These are phyloP conservation scores for Pocillopora verrucosa DNA, from an alignment of 64 coral and sea anemone species.

Conservation along the genomic window DNA sequence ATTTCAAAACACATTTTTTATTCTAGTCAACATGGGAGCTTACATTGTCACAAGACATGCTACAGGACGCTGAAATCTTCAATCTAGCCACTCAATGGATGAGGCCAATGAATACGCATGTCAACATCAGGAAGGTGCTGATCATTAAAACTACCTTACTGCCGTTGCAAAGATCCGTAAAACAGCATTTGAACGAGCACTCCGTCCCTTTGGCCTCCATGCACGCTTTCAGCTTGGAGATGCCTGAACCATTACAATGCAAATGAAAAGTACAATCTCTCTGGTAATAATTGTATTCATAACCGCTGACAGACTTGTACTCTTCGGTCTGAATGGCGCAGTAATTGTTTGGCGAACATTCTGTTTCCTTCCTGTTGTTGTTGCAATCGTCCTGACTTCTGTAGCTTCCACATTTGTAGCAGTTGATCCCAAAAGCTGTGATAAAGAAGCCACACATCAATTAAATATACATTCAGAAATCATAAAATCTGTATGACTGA, in stretches of 20 bases:
- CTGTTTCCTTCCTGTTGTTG: too few relatives aligned
- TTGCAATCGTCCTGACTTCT: too few relatives aligned
- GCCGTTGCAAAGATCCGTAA: not conserved
- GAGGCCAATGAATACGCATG: not conserved
- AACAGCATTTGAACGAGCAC: not conserved
- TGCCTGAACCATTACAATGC: not conserved
- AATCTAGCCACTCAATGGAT: not conserved
- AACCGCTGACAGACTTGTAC: not conserved
- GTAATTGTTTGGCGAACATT: too few relatives aligned
- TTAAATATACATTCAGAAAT: too few relatives aligned
- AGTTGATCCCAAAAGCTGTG: too few relatives aligned
- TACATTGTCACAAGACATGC: not conserved
- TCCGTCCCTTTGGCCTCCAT: not conserved
- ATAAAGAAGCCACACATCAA: too few relatives aligned
- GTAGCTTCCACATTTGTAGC: too few relatives aligned
- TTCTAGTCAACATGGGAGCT: not conserved
- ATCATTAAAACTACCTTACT: not conserved
- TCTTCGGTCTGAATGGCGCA: not conserved
- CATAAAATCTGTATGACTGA: too few relatives aligned
- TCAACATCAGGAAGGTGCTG: not conserved
- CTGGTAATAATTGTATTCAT: not conserved
- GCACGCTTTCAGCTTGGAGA: not conserved
- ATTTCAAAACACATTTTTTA: not conserved
- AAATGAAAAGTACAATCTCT: not conserved
- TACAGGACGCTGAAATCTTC: not conserved